phyloP scores from a whole-genome alignment of 2,888 invertebrate genomes.

The Orgyia antiqua region DNA sequence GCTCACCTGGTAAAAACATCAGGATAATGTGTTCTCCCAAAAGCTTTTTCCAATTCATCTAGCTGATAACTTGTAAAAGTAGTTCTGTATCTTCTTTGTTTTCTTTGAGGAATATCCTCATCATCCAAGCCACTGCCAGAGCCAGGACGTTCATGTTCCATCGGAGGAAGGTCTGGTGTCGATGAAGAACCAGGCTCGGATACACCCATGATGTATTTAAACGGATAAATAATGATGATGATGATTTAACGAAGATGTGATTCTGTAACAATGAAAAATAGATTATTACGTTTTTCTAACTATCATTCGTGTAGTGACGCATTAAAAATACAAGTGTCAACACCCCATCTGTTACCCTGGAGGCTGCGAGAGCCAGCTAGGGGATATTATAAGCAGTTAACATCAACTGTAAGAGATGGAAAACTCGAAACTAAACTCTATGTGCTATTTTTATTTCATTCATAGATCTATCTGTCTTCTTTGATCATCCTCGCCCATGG shows the following conservation, averaged over 20 bases:
- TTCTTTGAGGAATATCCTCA: constrained; percentile 90
- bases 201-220: constrained; percentile 51
- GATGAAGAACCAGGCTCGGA: constrained; percentile 60
- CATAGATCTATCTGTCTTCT: no score
- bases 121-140: constrained; percentile 75
- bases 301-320: no score
- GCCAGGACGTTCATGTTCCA: constrained; percentile 56
- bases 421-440: no score
- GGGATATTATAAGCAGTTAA: no score
- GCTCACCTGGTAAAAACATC: constrained; percentile 97
- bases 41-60: constrained; percentile 97
- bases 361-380: no score
- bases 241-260: constrained; percentile 4
- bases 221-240: constrained; percentile 16
- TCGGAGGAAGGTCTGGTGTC: constrained; percentile 50
- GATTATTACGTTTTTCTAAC: no score
- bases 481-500: no score
- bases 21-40: constrained; percentile 98
- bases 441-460: no score
- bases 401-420: no score
- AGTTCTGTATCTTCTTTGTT: constrained; percentile 94
- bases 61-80: constrained; percentile 96
- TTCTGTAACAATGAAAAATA: constrained; percentile 34
- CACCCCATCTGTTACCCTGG: no score
- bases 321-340: no score